Percentiles rank a stretch among this genome's conserved stretches.
These are phyloP conservation scores for Vespertilio murinus DNA, from an alignment of 2,797 vertebrate species.

Conservation along the genomic window DNA sequence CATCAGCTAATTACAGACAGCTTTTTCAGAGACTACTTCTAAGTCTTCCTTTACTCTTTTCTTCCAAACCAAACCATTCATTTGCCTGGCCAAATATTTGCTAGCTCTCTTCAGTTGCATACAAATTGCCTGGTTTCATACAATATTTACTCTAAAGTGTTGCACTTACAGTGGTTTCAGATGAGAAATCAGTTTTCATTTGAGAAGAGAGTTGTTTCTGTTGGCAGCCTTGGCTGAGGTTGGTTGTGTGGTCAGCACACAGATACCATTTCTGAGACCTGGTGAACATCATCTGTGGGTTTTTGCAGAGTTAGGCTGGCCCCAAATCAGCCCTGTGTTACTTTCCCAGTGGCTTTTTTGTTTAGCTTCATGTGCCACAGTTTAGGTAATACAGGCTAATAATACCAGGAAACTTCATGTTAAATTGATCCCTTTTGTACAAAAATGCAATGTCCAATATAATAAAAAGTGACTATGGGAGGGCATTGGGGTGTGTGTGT, in stretches of 20 bases:
- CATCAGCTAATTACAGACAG: neutral
- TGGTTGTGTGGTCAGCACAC: neutral
- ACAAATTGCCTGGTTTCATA: conserved; percentile 1
- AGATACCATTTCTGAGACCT: neutral
- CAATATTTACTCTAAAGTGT: conserved; percentile 2
- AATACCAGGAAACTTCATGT: neutral
- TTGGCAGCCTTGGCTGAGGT: neutral
- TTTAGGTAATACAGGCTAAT: neutral
- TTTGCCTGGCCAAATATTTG: conserved; percentile 30
- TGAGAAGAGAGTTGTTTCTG: neutral
- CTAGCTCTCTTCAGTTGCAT: neutral
- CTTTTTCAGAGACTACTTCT: neutral
- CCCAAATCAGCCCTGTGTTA: neutral
- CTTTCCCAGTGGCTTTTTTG: neutral
- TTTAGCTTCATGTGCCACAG: neutral
- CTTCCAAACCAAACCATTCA: conserved; percentile 10
- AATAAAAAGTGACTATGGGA: neutral
- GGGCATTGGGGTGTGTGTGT: no score
- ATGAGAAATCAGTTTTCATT: conserved; percentile 21
- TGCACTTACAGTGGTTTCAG: neutral
- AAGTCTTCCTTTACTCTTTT: neutral
- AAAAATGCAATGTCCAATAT: neutral
- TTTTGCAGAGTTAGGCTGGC: neutral
- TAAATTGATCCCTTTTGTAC: neutral
- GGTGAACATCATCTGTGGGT: neutral